Evolutionary conservation across 2,113 vertebrate species (phyloP), one percentile per base, ranked within the genome.

Genomic region (Brachyistius frenatus): DNA sequence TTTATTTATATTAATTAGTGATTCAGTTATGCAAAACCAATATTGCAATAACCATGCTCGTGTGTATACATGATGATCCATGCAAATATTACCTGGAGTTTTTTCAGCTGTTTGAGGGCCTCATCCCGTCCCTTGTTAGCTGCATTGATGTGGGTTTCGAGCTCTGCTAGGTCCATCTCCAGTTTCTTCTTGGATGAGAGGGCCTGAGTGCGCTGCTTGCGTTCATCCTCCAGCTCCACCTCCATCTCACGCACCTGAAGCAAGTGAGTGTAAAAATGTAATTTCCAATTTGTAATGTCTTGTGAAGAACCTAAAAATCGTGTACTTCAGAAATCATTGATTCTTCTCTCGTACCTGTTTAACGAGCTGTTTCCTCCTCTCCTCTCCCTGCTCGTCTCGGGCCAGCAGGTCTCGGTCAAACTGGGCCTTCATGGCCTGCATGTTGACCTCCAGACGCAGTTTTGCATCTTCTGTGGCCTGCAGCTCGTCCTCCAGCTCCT

Each of bases 391-490:
- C 60, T 99, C 98, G 0, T 99, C 98, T 35, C 96, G 94, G 49
- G 94, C 95, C 92, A 95, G 96, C 69, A 99, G 95, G 89, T 99
- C 98, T 32, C 98, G 87, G 58, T 99, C 98, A 73, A 96, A 98
- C 94, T 99, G 98, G 15, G 98, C 96, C 87, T 98, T 99, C 96
- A 97, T 93, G 84, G 98, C 98, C 94, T 99, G 98, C 85, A 99
- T 95, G 94, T 99, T 99, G 85, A 99, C 98, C 93, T 99, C 98
- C 92, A 99, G 94, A 2, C 98, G 95, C 79, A 99, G 93, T 70
- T 99, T 99, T 80, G 97, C 97, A 0, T 99, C 98, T 82, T 99
- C 98, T 0, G 98, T 99, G 78, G 97, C 95, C 94, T 99, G 98
- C 33, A 99, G 95, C 85, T 99, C 98, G 1, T 99, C 98, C 89